phyloP scores from a whole-genome alignment of 2,113 vertebrate genomes.

The Sceloporus undulatus region DNA sequence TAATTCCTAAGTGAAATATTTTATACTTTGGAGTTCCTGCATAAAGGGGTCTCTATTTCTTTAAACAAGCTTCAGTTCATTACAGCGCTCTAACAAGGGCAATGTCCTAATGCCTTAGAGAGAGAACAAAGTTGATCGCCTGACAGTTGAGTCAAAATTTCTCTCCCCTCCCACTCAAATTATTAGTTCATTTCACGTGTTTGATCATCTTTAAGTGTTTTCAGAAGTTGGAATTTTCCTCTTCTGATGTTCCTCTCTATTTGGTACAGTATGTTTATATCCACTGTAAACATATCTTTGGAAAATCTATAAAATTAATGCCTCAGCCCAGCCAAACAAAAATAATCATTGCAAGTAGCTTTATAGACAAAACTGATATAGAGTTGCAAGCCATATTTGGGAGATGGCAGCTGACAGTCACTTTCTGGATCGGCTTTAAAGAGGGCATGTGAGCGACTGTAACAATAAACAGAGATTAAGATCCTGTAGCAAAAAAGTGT shows the following conservation, averaged over 20 bases:
- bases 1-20: slow-evolving; percentile 39
- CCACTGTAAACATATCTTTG: slow-evolving; percentile 68
- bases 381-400: slow-evolving; percentile 56
- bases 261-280: slow-evolving; percentile 77
- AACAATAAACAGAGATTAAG: slow-evolving; percentile 74
- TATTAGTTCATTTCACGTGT: slow-evolving; percentile 58
- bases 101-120: neutral
- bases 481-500: slow-evolving; percentile 68
- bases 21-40: slow-evolving; percentile 56
- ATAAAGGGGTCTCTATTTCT: slow-evolving; percentile 49
- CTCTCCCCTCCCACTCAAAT: slow-evolving; percentile 22
- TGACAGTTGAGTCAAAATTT: slow-evolving; percentile 39
- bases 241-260: slow-evolving; percentile 62
- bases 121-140: slow-evolving; percentile 40
- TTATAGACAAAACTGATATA: slow-evolving; percentile 68
- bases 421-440: slow-evolving; percentile 70
- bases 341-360: slow-evolving; percentile 73
- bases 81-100: slow-evolving; percentile 37
- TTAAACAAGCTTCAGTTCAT: slow-evolving; percentile 58
- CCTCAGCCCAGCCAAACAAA: slow-evolving; percentile 66
- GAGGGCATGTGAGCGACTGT: slow-evolving; percentile 67
- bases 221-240: slow-evolving; percentile 66
- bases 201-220: slow-evolving; percentile 72
- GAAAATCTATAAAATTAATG: slow-evolving; percentile 63
- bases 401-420: slow-evolving; percentile 62